A percentile compares a stretch with the other conserved stretches of the same genome.
Conservation (phyloP, 1,140 invertebrate genomes). For the Parapsyche elsis region DNA sequence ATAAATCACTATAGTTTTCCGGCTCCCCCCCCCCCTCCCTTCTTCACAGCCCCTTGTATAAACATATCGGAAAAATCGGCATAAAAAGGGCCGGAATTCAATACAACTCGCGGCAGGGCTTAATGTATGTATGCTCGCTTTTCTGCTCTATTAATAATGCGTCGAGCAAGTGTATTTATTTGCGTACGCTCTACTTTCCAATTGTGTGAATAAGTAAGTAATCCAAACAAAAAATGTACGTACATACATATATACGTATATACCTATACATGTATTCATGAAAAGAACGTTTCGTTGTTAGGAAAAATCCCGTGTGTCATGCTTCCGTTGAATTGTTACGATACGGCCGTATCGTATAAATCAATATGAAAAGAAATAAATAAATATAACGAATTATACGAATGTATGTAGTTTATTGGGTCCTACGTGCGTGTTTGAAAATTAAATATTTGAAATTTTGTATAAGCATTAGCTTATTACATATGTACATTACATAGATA, state of each 20-base stretch:
- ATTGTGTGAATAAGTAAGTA: conserved; percentile 17
- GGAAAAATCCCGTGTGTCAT: conserved; percentile 14
- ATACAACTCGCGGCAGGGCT: conserved; percentile 12
- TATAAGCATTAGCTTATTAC: too few relatives aligned
- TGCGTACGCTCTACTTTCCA: background rate
- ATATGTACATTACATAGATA: too few relatives aligned
- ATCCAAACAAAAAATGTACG: background rate
- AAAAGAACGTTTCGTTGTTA: too few relatives aligned
- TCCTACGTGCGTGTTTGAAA: too few relatives aligned
- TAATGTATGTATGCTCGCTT: conserved; percentile 22
- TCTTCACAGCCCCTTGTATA: too few relatives aligned
- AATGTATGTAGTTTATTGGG: background rate
- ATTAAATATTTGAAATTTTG: too few relatives aligned
- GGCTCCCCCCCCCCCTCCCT: background rate
- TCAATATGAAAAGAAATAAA: too few relatives aligned
- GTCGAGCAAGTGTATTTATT: background rate
- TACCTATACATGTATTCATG: background rate
- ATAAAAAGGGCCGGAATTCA: conserved; percentile 17
- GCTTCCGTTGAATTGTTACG: background rate
- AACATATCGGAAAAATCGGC: background rate
- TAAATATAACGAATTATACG: background rate
- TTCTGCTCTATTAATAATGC: conserved; percentile 13
- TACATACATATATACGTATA: background rate
- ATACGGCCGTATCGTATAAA: too few relatives aligned
- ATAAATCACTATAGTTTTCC: conserved; percentile 40